Conservation (phyloP, 2,113 vertebrate species). For the Stegostoma tigrinum region DNA sequence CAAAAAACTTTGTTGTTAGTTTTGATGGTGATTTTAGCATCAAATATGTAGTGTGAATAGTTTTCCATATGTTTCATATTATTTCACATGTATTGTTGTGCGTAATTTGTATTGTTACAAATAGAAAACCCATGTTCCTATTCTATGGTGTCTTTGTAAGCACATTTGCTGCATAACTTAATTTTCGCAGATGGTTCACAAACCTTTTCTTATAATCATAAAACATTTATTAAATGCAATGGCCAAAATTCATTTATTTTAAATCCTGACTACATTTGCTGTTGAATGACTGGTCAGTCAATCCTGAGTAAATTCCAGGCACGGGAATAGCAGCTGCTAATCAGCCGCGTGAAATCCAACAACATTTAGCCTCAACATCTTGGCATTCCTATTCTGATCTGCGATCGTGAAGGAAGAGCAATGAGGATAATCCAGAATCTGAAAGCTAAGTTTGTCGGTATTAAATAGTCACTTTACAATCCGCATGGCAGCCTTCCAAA, state of each 20-base stretch:
- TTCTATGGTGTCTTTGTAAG: neutral
- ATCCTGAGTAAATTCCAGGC: neutral
- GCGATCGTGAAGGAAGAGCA: neutral
- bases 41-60: neutral
- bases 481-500: neutral
- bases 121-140: neutral
- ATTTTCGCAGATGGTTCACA: neutral
- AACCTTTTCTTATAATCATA: neutral
- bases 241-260: neutral
- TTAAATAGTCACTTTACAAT: neutral
- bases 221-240: neutral
- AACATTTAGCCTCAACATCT: neutral
- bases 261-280: neutral
- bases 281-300: neutral
- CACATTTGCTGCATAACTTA: neutral
- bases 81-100: neutral
- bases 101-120: neutral
- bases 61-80: neutral
- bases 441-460: neutral
- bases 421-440: neutral
- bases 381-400: neutral
- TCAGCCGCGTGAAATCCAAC: neutral
- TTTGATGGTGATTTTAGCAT: neutral
- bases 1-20: neutral
- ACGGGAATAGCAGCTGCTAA: neutral